A percentile compares a stretch with the other conserved stretches of the same genome.
Evolutionary conservation across 2,113 vertebrate species (phyloP).

Genomic region (Baryphthengus martii): DNA sequence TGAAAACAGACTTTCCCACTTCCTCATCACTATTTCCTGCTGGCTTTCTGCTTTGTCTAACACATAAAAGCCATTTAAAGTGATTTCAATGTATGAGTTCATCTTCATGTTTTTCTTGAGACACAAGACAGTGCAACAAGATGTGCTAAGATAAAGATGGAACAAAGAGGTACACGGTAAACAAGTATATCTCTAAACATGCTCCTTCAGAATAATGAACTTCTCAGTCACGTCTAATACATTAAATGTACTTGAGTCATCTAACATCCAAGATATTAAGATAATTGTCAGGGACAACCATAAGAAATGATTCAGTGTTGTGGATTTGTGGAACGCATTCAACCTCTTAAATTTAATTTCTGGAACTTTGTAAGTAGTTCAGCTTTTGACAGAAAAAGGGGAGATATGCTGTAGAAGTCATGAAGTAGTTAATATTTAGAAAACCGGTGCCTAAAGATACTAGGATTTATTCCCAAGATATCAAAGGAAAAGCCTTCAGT

Average conservation of each 20-base stretch:
- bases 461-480: neutral
- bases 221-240: neutral
- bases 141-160: neutral
- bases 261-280: neutral
- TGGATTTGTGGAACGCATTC: neutral
- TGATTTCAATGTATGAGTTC: neutral
- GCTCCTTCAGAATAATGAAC: neutral
- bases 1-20: neutral
- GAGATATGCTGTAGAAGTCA: neutral
- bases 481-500: neutral
- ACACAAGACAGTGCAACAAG: neutral
- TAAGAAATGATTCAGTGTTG: neutral
- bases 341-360: neutral
- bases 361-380: neutral
- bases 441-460: neutral
- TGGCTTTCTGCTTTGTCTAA: neutral
- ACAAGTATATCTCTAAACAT: neutral
- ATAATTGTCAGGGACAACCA: neutral
- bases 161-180: neutral
- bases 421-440: neutral
- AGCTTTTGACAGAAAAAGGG: neutral
- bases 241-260: neutral
- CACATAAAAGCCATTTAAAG: neutral
- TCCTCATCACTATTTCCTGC: neutral
- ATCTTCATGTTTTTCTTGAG: neutral